Evolutionary conservation across 2,888 invertebrate genomes (phyloP), one percentile per base, ranked within the genome.

Genomic region (Hydriomena furcata): DNA sequence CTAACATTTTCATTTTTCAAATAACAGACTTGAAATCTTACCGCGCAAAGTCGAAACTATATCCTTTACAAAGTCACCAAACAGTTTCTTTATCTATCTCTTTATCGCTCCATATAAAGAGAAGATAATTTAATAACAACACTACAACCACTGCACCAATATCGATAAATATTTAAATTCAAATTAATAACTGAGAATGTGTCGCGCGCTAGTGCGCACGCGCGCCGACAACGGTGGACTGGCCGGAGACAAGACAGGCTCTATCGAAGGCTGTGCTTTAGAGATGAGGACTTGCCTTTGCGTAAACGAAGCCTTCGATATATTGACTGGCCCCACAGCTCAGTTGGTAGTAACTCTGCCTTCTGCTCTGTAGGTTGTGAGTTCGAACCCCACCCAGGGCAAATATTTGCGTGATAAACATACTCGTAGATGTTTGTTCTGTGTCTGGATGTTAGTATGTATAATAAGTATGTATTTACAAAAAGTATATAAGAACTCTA

Each of bases 31-130:
- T 38, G 11, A 57, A 65, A 40, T 45, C 71, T 66, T 54, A 73
- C 74, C 74, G 50, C 65, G 60, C 52, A 59, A 71, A 71, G 63
- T 61, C 57, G 55, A 51, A 56, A 60, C 45, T 40, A 69, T 62
- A 72, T 73, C 68, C 68, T 65, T 62, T 59, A 68, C 61, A 69
- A 72, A 67, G 62, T 69, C 62, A 68, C 64, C 63, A 65, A 73
- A 78, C 70, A 71, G 76, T 75, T 71, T 56, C 58, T 72, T 65
- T 63, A 82, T 82, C 80, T 66, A 70, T 71, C 80, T 68, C 87
- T 88, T 68, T 89, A 88, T 83, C 73, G 72, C 66, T 58, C 40
- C 55, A 61, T 75, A 88, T 88, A 89, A 80, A 86, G 84, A 79
- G 84, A 64, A 74, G 88, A 87, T 80, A 73, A 69, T 68, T 57